A percentile compares a stretch with the other conserved stretches of the same genome.
phyloP scores from a whole-genome alignment of 2,888 invertebrate species.

The Lasioglossum pauxillum region DNA sequence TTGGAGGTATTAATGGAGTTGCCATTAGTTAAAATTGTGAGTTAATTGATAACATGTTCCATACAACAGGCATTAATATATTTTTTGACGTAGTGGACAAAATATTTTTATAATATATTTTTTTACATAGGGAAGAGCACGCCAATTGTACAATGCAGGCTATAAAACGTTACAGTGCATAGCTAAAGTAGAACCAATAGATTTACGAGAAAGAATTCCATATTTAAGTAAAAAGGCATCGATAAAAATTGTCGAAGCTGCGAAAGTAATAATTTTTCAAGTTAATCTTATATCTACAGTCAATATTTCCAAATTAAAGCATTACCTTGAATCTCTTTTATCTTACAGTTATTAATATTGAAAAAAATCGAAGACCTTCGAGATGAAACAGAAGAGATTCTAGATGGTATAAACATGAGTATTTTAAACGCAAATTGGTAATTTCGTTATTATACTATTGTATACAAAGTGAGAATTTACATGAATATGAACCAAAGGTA shows the following conservation, averaged over 20 bases:
- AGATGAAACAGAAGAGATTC: conserved; percentile 92
- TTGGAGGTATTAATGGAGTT: conserved; percentile 93
- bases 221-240: conserved; percentile 91
- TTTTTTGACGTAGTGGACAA: not conserved
- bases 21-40: conserved; percentile 93
- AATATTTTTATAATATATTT: not conserved
- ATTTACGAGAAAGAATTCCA: conserved; percentile 88
- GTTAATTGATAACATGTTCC: conserved; percentile 15
- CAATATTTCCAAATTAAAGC: not conserved
- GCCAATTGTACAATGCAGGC: conserved; percentile 93
- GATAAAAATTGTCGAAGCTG: conserved; percentile 93
- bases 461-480: not conserved
- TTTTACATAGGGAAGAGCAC: conserved; percentile 89
- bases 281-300: conserved; percentile 10
- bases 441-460: conserved; percentile 9
- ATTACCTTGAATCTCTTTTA: conserved; percentile 33
- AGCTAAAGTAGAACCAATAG: conserved; percentile 89
- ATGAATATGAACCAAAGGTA: not conserved
- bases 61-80: not conserved
- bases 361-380: conserved; percentile 94
- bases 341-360: conserved; percentile 85
- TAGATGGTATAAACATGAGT: conserved; percentile 85
- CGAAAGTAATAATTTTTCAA: conserved; percentile 88
- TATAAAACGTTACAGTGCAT: conserved; percentile 91
- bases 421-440: conserved; percentile 17